phyloP scores from a whole-genome alignment of 2,888 invertebrate genomes.

The Aproaerema taeniolella region DNA sequence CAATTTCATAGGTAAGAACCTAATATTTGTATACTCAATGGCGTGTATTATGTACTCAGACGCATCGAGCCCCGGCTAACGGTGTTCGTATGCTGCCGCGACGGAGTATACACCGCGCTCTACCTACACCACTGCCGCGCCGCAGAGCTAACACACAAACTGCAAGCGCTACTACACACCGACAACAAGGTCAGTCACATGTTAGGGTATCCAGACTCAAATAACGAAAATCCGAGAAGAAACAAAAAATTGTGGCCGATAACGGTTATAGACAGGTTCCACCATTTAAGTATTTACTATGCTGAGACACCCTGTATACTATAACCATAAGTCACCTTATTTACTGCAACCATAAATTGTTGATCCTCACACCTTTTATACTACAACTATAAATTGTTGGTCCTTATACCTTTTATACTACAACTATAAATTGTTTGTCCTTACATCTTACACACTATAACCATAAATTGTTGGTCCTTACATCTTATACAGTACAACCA shows the following conservation, averaged over 20 bases:
- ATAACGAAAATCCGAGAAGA: too few species aligned
- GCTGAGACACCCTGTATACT: too few species aligned
- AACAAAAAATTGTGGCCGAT: too few species aligned
- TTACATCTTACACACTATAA: too few species aligned
- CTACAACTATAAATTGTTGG: too few species aligned
- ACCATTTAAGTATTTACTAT: too few species aligned
- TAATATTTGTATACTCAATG: neutral
- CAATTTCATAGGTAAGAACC: neutral
- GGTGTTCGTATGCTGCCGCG: conserved; percentile 84
- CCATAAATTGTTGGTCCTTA: too few species aligned
- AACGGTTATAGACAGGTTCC: neutral
- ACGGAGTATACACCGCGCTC: conserved; percentile 83
- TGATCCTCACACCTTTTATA: too few species aligned
- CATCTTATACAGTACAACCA: too few species aligned
- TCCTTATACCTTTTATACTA: too few species aligned
- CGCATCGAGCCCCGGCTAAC: conserved; percentile 85
- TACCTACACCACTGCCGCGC: conserved; percentile 84
- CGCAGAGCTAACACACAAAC: conserved; percentile 80
- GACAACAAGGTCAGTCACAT: neutral
- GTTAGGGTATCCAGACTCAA: neutral
- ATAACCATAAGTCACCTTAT: too few species aligned
- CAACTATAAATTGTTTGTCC: too few species aligned
- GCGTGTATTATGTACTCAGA: conserved; percentile 28
- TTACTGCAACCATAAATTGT: neutral
- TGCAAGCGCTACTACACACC: conserved; percentile 76